These are phyloP conservation scores for Saturnia japonica DNA, from an alignment of 2,888 invertebrate species.

Conservation along the genomic window DNA sequence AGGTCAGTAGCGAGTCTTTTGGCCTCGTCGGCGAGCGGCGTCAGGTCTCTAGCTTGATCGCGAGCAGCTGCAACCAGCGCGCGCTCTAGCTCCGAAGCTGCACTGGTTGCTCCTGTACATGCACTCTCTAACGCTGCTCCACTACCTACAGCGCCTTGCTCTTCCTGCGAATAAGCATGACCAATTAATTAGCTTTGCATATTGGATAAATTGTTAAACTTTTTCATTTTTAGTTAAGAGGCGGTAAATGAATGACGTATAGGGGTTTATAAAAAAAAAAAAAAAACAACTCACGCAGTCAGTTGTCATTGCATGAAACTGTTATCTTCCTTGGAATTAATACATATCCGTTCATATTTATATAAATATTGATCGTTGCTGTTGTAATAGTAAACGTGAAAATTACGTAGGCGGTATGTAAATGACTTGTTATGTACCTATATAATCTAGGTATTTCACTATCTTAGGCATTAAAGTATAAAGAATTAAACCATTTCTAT, in stretches of 20 bases:
- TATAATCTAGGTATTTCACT: too few relatives aligned
- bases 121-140: constrained; percentile 80
- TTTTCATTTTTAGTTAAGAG: not conserved
- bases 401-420: too few relatives aligned
- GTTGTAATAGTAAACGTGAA: too few relatives aligned
- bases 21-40: constrained; percentile 72
- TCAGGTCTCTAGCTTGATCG: constrained; percentile 73
- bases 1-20: constrained; percentile 73
- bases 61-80: constrained; percentile 86
- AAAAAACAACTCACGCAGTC: too few relatives aligned
- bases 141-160: constrained; percentile 64
- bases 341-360: too few relatives aligned
- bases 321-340: too few relatives aligned
- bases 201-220: not conserved
- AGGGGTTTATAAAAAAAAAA: not conserved
- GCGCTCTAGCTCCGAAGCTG: constrained; percentile 91
- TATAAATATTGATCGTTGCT: too few relatives aligned
- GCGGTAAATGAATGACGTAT: not conserved
- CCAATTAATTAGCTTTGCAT: not conserved
- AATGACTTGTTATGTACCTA: too few relatives aligned
- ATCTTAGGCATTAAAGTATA: too few relatives aligned
- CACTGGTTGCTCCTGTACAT: constrained; percentile 87
- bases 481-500: too few relatives aligned
- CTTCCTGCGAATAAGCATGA: constrained; percentile 52
- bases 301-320: too few relatives aligned